Evolutionary conservation across 1,140 invertebrate species (phyloP).

Genomic region (Linepithema humile): DNA sequence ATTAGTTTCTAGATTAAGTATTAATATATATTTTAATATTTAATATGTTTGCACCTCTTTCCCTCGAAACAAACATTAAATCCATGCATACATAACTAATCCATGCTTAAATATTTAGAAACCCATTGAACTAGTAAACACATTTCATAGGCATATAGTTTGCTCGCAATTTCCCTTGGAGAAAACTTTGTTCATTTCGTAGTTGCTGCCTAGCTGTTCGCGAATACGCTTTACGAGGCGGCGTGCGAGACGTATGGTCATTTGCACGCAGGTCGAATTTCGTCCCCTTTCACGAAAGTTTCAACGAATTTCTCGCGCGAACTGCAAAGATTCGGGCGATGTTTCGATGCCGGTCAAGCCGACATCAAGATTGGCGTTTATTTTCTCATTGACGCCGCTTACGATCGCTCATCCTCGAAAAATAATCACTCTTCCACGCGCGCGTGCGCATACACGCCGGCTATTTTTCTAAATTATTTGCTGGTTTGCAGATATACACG

Average conservation of each 20-base stretch:
- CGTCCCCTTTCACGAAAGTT: slow-evolving; percentile 31
- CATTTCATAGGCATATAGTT: slow-evolving; percentile 15
- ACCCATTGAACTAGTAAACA: slow-evolving; percentile 9
- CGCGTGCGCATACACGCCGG: background rate
- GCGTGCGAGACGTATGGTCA: slow-evolving; percentile 37
- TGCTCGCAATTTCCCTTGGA: slow-evolving; percentile 24
- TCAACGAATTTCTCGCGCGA: slow-evolving; percentile 21
- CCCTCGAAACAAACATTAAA: background rate
- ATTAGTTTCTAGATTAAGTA: background rate
- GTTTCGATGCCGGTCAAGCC: slow-evolving; percentile 23
- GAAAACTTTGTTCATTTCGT: slow-evolving; percentile 53
- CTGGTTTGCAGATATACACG: too few species aligned
- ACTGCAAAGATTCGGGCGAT: slow-evolving; percentile 12
- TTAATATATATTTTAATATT: background rate
- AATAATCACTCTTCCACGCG: slow-evolving; percentile 38
- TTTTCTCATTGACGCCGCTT: slow-evolving; percentile 60
- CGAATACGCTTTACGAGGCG: slow-evolving; percentile 37
- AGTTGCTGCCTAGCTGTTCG: slow-evolving; percentile 8
- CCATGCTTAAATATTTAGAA: slow-evolving; percentile 18
- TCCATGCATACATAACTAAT: background rate
- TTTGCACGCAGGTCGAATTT: slow-evolving; percentile 4
- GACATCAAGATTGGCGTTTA: slow-evolving; percentile 51
- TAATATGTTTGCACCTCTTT: background rate
- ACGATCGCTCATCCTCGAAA: slow-evolving; percentile 67
- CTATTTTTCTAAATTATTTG: too few species aligned